Evolutionary conservation across 2,888 invertebrate genomes (phyloP).

Genomic region (Scelioninae gen. 1): DNA sequence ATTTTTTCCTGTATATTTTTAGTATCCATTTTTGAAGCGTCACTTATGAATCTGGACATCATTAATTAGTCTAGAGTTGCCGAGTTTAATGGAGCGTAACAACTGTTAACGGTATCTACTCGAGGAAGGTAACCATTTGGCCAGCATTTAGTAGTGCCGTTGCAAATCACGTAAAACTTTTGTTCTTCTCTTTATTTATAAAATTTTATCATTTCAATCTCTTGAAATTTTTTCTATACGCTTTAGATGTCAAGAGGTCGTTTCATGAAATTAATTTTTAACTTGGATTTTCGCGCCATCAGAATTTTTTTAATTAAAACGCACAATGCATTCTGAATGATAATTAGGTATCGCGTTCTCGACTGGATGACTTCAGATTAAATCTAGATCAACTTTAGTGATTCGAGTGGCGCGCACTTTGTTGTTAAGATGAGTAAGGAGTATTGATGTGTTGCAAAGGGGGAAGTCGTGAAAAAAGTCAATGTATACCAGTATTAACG

Average conservation of each 20-base stretch:
- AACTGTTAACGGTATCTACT: constrained; percentile 79
- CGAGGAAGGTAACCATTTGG: constrained; percentile 68
- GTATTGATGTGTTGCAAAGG: constrained; percentile 66
- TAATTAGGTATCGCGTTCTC: constrained; percentile 28
- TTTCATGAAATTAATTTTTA: neutral
- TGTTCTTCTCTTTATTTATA: neutral
- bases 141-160: constrained; percentile 64
- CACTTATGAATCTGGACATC: constrained; percentile 71
- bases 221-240: too few species aligned
- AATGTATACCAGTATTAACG: too few species aligned
- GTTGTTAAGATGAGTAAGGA: constrained; percentile 71
- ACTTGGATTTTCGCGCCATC: neutral
- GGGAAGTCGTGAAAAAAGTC: constrained; percentile 69
- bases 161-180: constrained; percentile 52
- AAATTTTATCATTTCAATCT: too few species aligned
- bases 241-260: too few species aligned
- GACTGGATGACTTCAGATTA: constrained; percentile 25
- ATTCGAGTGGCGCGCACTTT: constrained; percentile 26
- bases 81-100: constrained; percentile 77
- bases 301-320: constrained; percentile 16
- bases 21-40: constrained; percentile 32
- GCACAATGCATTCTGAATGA: constrained; percentile 32
- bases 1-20: constrained; percentile 2
- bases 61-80: constrained; percentile 75
- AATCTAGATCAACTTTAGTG: constrained; percentile 42